Base-by-base conservation (phyloP, 2,797 vertebrate genomes). In the Pipistrellus kuhlii region DNA sequence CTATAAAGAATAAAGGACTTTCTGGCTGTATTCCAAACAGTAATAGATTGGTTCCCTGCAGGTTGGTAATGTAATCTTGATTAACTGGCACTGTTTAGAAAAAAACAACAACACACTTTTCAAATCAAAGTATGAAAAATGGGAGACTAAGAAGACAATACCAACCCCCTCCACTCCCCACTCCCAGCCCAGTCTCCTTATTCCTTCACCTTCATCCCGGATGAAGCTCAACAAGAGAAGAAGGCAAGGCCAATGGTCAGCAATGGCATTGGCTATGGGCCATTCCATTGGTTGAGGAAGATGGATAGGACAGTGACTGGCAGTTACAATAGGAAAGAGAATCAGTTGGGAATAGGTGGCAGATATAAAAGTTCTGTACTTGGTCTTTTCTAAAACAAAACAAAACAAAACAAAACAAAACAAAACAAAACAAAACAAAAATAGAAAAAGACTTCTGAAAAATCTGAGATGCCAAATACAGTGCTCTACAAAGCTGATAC, bases 121-220 rank as follows among this genome's bases (percentile, higher is more conserved):
- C 23, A 55, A 88, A 80, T 46, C 17, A 21, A 77, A 72, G 30
- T 71, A 51, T 53, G 38, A 76, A 48, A 80, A 83, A 46, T 7
- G 7, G 8, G 41, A 64, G 23, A 76, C 80, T 30, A 80, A 86
- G 62, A 75, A 77, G 30, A 55, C 4, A 71, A 53, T 8, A n/a
- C 20, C 5, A 6, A 2, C 0, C 7, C 2, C 46, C 30, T 76
- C 17, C 0, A 21, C 15, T 3, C 3, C 3, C 7, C 5, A 7
- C 5, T 13, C 12, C 13, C 5, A 30, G 8, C 17, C 17, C 51
- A 77, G 21, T n/a, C 51, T 35, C 69, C 38, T 46, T 8, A 25
- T 14, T 80, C 35, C 13, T 25, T n/a, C 2, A 4, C 12, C 14
- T 5, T 21, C 23, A 2, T 1, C 14, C 41, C 3, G 12, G 2